These are phyloP conservation scores for Marcusenius ussheri DNA, from an alignment of 2,113 vertebrate species.

Conservation along the genomic window DNA sequence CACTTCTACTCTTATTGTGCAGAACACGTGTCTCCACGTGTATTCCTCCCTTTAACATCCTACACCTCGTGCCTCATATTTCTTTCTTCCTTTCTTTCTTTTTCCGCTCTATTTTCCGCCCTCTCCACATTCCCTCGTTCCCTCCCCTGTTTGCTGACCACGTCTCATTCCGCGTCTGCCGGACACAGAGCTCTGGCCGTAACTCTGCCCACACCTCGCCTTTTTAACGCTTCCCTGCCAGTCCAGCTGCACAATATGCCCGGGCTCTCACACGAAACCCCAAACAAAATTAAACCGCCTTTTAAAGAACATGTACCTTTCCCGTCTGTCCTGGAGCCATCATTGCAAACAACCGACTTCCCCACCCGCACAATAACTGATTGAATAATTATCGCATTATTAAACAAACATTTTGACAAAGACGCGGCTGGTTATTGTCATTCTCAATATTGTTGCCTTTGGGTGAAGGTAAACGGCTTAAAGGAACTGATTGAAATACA, in stretches of 20 bases:
- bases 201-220: background rate
- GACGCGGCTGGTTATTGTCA: background rate
- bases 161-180: background rate
- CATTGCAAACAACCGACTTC: background rate
- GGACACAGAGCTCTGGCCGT: background rate
- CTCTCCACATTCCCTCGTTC: background rate
- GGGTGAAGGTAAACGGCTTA: background rate
- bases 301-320: background rate
- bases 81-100: background rate
- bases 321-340: background rate
- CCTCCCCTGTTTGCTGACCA: background rate
- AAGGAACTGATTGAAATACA: background rate
- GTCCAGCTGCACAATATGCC: background rate
- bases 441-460: background rate
- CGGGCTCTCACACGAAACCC: background rate
- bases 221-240: background rate
- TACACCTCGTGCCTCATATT: background rate
- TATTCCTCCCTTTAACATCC: background rate
- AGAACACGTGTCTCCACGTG: background rate
- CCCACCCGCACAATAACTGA: background rate
- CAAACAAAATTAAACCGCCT: background rate
- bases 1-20: background rate
- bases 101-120: background rate
- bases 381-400: background rate
- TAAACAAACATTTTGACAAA: background rate